Base-by-base conservation (phyloP, 1,140 invertebrate genomes). In the Mya arenaria region DNA sequence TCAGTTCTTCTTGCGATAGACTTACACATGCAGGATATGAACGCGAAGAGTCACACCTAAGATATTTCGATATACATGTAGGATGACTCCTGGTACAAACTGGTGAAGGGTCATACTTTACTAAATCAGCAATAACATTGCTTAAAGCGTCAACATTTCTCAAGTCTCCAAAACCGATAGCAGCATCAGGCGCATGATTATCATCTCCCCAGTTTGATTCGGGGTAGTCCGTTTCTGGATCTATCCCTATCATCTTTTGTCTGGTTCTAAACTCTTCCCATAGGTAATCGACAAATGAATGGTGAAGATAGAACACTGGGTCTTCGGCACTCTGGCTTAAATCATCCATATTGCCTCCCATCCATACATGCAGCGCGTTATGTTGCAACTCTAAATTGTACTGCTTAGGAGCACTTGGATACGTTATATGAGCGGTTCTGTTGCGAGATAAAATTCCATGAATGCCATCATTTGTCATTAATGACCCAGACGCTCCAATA, bases 211-310 rank as follows among this genome's bases (percentile, higher is more conserved):
- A 74, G 32, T 77, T 62, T 36, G 30, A 36, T 19, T 4, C 60
- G 23, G 69, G 77, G 48, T 82, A 84, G 41, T 86, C 85, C 8
- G 36, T 36, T 41, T 82, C 72, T 2, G 83, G 72, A 44, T 79
- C 73, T 19, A 82, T 75, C 0, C 83, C 83, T 15, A 72, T 2
- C 34, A 83, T 90, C 77, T 89, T 89, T 62, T 87, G 86, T 34
- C 83, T 84, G 34, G 87, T 83, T 30, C 92, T 72, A 72, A 93
- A 93, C 32, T 87, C 84, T 71, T 92, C 90, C 90, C 90, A 93
- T 60, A 93, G 60, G 60, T 85, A 88, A 62, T 93, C 92, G 25
- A 93, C 83, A 84, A 92, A 93, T 5, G 90, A 80, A 84, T 93
- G 92, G 73, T 92, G 92, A 15, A 79, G 19, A 68, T 71, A 88